These are phyloP conservation scores for Heterodera filipjevi DNA, from an alignment of 2,888 invertebrate species.

Conservation along the genomic window DNA sequence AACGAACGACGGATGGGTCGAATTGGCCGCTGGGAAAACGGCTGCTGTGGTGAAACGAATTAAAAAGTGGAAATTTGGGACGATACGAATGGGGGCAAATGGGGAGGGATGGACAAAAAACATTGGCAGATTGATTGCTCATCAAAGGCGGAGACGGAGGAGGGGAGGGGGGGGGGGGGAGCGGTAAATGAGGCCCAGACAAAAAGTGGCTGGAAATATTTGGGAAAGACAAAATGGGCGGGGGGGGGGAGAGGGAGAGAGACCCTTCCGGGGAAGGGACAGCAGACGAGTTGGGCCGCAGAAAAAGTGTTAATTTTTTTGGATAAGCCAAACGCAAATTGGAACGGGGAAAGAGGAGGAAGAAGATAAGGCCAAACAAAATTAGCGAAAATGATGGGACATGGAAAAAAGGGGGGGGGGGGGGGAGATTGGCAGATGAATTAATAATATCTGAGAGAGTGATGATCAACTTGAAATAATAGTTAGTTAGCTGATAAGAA, in stretches of 20 bases:
- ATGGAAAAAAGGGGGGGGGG: too few species aligned
- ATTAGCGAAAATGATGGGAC: too few species aligned
- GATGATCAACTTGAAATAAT: too few species aligned
- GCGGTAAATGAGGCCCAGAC: conserved; percentile 1
- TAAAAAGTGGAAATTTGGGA: background rate
- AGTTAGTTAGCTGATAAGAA: too few species aligned
- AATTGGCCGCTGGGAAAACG: background rate
- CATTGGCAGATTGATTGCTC: conserved; percentile 1
- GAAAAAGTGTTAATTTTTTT: too few species aligned
- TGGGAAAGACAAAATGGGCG: background rate
- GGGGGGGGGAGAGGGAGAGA: background rate
- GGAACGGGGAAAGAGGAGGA: too few species aligned
- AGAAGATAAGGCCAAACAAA: too few species aligned
- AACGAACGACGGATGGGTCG: background rate
- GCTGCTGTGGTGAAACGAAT: background rate
- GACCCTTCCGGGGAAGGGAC: background rate
- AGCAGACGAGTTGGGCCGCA: background rate
- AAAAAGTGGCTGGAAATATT: background rate
- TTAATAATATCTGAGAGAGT: too few species aligned
- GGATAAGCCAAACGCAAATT: too few species aligned
- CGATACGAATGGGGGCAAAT: background rate
- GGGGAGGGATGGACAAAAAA: background rate
- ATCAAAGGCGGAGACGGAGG: background rate
- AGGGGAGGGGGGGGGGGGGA: background rate
- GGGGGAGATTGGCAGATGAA: too few species aligned